phyloP scores from a whole-genome alignment of 2,797 vertebrate genomes.

The Sphaeramia orbicularis region DNA sequence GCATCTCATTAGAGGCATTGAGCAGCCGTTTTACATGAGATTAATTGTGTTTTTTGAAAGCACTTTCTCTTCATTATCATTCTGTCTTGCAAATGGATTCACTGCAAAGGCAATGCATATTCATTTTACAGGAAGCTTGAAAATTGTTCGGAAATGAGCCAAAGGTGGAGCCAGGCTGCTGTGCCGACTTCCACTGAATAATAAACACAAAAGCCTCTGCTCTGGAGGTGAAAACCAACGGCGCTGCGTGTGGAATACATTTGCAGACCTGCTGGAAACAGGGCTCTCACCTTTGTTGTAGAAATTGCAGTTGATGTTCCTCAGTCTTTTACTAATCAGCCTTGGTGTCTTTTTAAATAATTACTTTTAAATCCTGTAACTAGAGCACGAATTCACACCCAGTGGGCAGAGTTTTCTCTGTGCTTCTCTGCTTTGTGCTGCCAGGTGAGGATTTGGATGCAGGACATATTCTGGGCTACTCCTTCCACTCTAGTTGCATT shows the following conservation, averaged over 20 bases:
- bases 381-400: not conserved
- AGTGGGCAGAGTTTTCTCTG: conserved; percentile 2
- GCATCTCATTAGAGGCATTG: conserved; percentile 82
- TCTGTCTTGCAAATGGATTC: conserved; percentile 82
- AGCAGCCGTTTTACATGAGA: conserved; percentile 83
- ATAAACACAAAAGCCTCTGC: conserved; percentile 33
- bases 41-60: conserved; percentile 82
- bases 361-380: not conserved
- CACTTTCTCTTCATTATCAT: conserved; percentile 86
- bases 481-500: conserved; percentile 66
- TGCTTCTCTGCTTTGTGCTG: conserved; percentile 17
- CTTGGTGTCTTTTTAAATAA: not conserved
- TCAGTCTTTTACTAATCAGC: too few species aligned
- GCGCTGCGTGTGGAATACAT: conserved; percentile 48
- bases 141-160: conserved; percentile 81
- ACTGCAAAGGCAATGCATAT: conserved; percentile 78
- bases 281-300: conserved; percentile 4
- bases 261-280: conserved; percentile 44
- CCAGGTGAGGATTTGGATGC: conserved; percentile 46
- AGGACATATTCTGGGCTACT: conserved; percentile 40
- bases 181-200: conserved; percentile 66
- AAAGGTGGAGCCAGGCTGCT: conserved; percentile 73
- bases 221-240: conserved; percentile 56
- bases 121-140: conserved; percentile 82
- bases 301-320: not conserved